A percentile compares a stretch with the other conserved stretches of the same genome.
These are phyloP conservation scores for Lapara coniferarum DNA, from an alignment of 2,888 invertebrate genomes.

Conservation along the genomic window DNA sequence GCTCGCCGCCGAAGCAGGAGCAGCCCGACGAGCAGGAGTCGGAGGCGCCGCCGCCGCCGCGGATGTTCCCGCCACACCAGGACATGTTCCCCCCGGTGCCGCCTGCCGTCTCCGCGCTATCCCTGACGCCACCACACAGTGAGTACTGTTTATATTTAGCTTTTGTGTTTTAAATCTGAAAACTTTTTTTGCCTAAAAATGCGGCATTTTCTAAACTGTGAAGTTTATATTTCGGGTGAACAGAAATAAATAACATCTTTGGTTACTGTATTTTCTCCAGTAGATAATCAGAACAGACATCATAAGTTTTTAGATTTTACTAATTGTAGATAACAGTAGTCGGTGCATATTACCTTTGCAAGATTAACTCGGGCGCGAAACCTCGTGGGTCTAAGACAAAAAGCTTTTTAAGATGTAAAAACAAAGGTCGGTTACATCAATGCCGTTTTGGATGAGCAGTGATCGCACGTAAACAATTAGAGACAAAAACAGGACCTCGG, in stretches of 20 bases:
- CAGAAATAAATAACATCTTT: neutral
- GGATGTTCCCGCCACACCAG: conserved; percentile 82
- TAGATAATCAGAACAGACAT: no score
- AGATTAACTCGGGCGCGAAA: conserved; percentile 6
- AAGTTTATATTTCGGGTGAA: neutral
- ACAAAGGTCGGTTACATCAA: conserved; percentile 69
- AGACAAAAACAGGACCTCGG: conserved; percentile 69
- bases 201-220: neutral
- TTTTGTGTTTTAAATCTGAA: neutral
- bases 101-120: conserved; percentile 87
- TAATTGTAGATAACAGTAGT: neutral
- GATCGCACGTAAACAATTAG: conserved; percentile 60
- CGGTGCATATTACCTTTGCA: neutral
- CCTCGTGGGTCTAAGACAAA: conserved; percentile 2
- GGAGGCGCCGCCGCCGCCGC: conserved; percentile 83
- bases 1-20: conserved; percentile 73
- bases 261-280: neutral
- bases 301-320: no score
- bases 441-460: conserved; percentile 74
- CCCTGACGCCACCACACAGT: conserved; percentile 93
- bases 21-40: conserved; percentile 68
- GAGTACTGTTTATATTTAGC: conserved; percentile 69
- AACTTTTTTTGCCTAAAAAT: neutral
- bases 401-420: conserved; percentile 41
- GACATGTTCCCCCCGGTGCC: conserved; percentile 89